Base-by-base conservation (phyloP, 2,113 vertebrate genomes). In the Galeopterus variegatus region DNA sequence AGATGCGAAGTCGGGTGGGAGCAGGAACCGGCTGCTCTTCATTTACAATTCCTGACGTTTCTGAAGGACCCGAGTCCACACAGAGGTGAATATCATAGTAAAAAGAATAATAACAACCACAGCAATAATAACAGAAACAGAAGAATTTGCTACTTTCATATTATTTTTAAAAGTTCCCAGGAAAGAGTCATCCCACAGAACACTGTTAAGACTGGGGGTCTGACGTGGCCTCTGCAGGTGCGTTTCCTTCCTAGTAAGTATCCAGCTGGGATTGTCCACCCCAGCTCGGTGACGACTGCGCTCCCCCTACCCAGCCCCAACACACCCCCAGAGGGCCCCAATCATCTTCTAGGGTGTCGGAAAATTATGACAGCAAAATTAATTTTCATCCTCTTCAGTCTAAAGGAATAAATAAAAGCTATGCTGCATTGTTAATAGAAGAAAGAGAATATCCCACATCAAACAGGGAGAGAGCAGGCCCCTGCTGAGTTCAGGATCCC, bases 101-200 rank as follows among this genome's bases (percentile, higher is more conserved):
- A 13, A 28, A 31, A 7, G 7, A 50, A 8, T 6, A 48, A 14
- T 4, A 69, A 31, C 15, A 21, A 5, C 6, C 5, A 23, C 23
- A 1, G 8, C 26, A 23, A 48, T 48, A 13, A 48, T 12, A 6
- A 1, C 2, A 24, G 1, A 15, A 56, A 36, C 33, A 18, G 72
- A 15, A 45, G 2, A 0, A 19, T 41, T 31, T 0, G 3, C 17
- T 9, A 9, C n/a, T 48, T 41, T 13, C 14, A 1, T 1, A 0
- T 8, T 5, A 5, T 6, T 13, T 23, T 6, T 8, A 7, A 36
- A 64, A 17, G 69, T 72, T 64, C 24, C 24, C 21, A 15, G 41
- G 56, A 84, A 23, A 21, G 33, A 41, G 5, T 23, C 60, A 3
- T 33, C 18, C 54, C 41, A 15, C 8, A 50, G 28, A 2, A 33